These are phyloP conservation scores for Huso huso DNA, from an alignment of 2,797 vertebrate species.

Conservation along the genomic window DNA sequence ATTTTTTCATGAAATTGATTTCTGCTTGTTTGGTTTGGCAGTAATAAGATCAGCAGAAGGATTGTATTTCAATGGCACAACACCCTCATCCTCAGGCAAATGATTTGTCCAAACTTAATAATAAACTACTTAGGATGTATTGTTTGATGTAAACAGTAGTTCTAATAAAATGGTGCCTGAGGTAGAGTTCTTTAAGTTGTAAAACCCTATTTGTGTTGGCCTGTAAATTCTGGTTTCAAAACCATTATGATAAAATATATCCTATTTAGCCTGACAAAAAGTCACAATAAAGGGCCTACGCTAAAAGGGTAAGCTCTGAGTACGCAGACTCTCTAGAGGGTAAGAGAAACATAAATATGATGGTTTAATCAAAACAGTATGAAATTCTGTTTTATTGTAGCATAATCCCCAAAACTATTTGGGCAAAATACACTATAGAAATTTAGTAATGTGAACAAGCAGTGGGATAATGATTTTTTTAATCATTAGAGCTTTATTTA, in stretches of 20 bases:
- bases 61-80: constrained; percentile 92
- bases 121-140: constrained; percentile 95
- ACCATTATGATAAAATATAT: constrained; percentile 81
- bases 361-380: constrained; percentile 24
- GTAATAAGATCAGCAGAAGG: constrained; percentile 88
- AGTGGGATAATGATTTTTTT: no score
- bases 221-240: constrained; percentile 67
- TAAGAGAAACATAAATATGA: constrained; percentile 36
- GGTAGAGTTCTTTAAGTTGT: constrained; percentile 88
- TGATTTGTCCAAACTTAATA: constrained; percentile 98
- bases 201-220: constrained; percentile 87
- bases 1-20: constrained; percentile 73
- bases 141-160: constrained; percentile 97
- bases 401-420: no score
- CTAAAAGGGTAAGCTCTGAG: constrained; percentile 36
- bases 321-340: constrained; percentile 33
- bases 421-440: no score
- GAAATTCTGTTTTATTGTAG: constrained; percentile 3
- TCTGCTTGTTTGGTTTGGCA: constrained; percentile 87
- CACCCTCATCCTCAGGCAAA: constrained; percentile 97
- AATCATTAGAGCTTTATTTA: no score
- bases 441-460: no score
- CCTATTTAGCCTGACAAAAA: constrained; percentile 70
- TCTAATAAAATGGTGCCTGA: constrained; percentile 94
- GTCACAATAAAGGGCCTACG: constrained; percentile 53